Conservation (phyloP, 2,113 vertebrate genomes). For the Paramormyrops kingsleyae region DNA sequence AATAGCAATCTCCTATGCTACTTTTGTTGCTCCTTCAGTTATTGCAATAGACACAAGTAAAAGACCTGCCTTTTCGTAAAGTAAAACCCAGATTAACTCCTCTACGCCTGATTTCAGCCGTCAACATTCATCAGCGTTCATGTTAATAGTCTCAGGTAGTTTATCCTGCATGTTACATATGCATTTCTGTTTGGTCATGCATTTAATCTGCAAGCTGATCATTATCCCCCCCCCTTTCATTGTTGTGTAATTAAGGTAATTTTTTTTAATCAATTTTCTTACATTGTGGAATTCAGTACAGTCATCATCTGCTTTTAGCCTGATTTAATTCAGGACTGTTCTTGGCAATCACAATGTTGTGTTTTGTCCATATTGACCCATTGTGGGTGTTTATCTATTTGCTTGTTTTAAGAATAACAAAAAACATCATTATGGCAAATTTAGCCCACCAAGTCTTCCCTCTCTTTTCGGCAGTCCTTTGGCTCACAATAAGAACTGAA, state of each 20-base stretch:
- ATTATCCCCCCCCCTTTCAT: background rate
- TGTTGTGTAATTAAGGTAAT: background rate
- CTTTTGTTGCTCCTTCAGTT: background rate
- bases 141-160: constrained; percentile 16
- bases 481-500: background rate
- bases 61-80: background rate
- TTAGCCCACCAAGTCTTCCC: constrained; percentile 4
- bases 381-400: background rate
- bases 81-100: background rate
- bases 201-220: background rate
- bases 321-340: background rate
- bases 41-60: background rate
- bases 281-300: background rate
- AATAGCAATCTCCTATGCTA: background rate
- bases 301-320: background rate
- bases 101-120: background rate
- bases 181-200: background rate
- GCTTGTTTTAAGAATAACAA: background rate
- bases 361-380: background rate
- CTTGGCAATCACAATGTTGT: background rate
- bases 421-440: background rate
- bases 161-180: background rate
- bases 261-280: background rate
- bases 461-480: background rate
- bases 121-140: background rate